Conservation (phyloP, 2,797 vertebrate genomes). For the Eulemur albifrons region DNA sequence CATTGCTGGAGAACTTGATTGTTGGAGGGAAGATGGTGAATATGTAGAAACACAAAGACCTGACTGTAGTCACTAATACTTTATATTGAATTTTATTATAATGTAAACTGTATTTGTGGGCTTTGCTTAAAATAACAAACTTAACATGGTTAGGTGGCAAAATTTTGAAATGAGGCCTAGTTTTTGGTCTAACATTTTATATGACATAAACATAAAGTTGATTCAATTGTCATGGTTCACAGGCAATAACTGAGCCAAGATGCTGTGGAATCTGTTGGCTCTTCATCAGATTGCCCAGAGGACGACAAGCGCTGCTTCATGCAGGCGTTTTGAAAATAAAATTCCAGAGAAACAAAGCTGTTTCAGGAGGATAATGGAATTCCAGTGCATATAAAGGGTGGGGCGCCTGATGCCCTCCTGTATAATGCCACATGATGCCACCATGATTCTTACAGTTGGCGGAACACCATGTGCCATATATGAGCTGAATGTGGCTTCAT, state of each 20-base stretch:
- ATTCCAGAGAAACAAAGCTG: not conserved
- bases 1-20: not conserved
- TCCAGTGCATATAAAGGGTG: not conserved
- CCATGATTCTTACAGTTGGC: not conserved
- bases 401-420: not conserved
- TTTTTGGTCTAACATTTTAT: not conserved
- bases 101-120: not conserved
- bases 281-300: not conserved
- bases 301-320: not conserved
- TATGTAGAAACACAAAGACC: not conserved
- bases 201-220: not conserved
- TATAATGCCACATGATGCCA: no score
- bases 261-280: not conserved
- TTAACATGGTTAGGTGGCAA: not conserved
- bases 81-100: not conserved
- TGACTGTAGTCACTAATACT: not conserved
- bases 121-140: slow-evolving; percentile 2
- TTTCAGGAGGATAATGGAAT: not conserved
- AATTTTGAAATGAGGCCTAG: not conserved
- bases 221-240: not conserved
- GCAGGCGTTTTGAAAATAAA: not conserved
- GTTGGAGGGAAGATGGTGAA: not conserved
- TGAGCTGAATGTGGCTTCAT: not conserved
- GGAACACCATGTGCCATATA: not conserved
- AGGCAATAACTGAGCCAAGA: not conserved